Percentiles rank a stretch among this genome's conserved stretches.
Evolutionary conservation across 2,888 invertebrate genomes (phyloP).

Genomic region (Elaeidobius kamerunicus): DNA sequence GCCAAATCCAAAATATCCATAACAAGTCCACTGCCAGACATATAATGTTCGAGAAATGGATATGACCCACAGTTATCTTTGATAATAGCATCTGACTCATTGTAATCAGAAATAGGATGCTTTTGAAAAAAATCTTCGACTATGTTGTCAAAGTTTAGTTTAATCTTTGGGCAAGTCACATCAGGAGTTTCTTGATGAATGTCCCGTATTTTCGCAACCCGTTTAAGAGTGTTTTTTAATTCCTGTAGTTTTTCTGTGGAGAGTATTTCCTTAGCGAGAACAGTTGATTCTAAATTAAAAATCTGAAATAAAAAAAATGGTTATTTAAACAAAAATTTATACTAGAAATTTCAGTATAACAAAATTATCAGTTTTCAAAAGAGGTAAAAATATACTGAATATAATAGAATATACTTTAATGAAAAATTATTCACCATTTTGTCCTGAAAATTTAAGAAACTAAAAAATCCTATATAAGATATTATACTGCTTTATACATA

Average conservation of each 20-base stretch:
- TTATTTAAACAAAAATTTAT: too few species aligned
- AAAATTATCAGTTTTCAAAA: too few species aligned
- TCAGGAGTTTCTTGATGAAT: constrained; percentile 44
- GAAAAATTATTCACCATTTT: too few species aligned
- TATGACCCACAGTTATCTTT: constrained; percentile 30
- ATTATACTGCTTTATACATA: too few species aligned
- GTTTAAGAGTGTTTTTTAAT: constrained; percentile 41
- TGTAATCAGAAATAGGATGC: constrained; percentile 40
- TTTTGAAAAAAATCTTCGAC: constrained; percentile 54
- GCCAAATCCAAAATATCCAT: constrained; percentile 47
- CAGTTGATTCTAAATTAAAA: constrained; percentile 63
- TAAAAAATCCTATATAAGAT: too few species aligned
- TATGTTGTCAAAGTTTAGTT: constrained; percentile 59
- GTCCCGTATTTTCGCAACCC: constrained; percentile 41
- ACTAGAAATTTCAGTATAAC: too few species aligned
- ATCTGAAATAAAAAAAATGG: constrained; percentile 60
- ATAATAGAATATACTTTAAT: too few species aligned
- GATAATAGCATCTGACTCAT: constrained; percentile 39
- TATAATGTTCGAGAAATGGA: constrained; percentile 39
- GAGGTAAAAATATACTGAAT: too few species aligned
- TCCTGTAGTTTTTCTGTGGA: constrained; percentile 64
- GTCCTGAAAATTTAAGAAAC: too few species aligned
- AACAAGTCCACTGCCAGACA: constrained; percentile 45
- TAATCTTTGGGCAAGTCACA: constrained; percentile 51
- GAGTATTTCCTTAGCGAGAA: constrained; percentile 63